Evolutionary conservation across 2,888 invertebrate genomes (phyloP).

Genomic region (Penaeus monodon): DNA sequence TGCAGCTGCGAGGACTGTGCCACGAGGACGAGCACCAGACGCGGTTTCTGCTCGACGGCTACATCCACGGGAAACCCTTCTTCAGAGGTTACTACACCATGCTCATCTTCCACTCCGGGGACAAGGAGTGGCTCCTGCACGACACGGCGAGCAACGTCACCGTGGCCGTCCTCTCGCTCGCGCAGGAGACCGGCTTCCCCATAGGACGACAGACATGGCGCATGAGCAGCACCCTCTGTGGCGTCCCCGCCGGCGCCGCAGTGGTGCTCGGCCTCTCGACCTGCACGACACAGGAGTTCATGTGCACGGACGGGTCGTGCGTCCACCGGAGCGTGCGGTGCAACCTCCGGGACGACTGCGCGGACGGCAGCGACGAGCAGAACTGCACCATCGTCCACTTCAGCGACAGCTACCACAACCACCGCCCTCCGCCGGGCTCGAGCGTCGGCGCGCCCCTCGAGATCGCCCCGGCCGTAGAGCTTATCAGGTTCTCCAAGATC

Average conservation of each 20-base stretch:
- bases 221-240: conserved; percentile 21
- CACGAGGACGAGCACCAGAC: conserved; percentile 17
- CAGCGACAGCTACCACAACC: conserved; percentile 31
- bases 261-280: conserved; percentile 26
- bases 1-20: conserved; percentile 29
- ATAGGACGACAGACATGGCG: conserved; percentile 25
- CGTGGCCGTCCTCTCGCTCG: not conserved
- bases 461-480: conserved; percentile 11
- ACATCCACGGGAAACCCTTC: conserved; percentile 14
- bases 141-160: conserved; percentile 7
- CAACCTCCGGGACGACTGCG: conserved; percentile 41
- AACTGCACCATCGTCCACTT: conserved; percentile 35
- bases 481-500: conserved; percentile 35
- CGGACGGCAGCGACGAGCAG: conserved; percentile 34
- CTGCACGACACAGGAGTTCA: conserved; percentile 36
- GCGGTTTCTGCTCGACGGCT: conserved; percentile 11
- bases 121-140: conserved; percentile 19
- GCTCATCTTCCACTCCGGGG: conserved; percentile 28
- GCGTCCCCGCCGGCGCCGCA: not conserved
- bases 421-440: conserved; percentile 31
- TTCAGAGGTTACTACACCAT: conserved; percentile 24
- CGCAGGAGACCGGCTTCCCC: conserved; percentile 6
- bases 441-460: conserved; percentile 18
- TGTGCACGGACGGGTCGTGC: conserved; percentile 41
- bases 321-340: conserved; percentile 27